Percentiles rank a stretch among this genome's conserved stretches.
These are phyloP conservation scores for Phalacrocorax carbo DNA, from an alignment of 2,113 vertebrate species.

Conservation along the genomic window DNA sequence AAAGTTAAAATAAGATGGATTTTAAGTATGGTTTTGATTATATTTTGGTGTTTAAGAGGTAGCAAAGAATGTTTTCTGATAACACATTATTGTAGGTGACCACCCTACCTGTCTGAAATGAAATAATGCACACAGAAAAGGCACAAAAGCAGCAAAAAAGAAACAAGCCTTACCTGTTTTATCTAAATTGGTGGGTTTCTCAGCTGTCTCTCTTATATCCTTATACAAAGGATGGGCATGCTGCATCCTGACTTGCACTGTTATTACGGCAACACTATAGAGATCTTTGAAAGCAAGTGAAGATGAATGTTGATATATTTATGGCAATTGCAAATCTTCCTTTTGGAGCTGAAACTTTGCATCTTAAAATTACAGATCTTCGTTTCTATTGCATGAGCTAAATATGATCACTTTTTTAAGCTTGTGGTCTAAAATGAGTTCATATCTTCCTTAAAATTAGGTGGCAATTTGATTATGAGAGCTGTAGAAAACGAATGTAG, in stretches of 20 bases:
- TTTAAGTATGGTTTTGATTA: background rate
- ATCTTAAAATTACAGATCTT: background rate
- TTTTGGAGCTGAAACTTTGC: background rate
- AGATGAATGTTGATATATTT: background rate
- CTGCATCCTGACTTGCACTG: background rate
- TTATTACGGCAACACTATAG: background rate
- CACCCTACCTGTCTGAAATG: background rate
- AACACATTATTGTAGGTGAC: background rate
- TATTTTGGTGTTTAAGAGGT: background rate
- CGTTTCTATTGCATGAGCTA: background rate
- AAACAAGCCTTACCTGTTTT: background rate
- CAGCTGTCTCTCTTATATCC: background rate
- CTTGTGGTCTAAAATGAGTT: background rate
- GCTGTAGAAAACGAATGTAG: background rate
- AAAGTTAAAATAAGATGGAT: background rate
- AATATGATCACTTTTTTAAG: background rate
- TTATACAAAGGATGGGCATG: background rate
- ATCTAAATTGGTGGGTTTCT: background rate
- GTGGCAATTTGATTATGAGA: background rate
- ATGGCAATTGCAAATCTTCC: background rate
- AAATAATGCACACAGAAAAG: background rate
- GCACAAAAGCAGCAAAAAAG: background rate
- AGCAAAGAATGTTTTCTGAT: background rate
- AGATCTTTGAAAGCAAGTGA: background rate
- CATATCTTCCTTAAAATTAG: background rate